These are phyloP conservation scores for Saimiri boliviensis DNA, from an alignment of 2,113 vertebrate species.

Conservation along the genomic window DNA sequence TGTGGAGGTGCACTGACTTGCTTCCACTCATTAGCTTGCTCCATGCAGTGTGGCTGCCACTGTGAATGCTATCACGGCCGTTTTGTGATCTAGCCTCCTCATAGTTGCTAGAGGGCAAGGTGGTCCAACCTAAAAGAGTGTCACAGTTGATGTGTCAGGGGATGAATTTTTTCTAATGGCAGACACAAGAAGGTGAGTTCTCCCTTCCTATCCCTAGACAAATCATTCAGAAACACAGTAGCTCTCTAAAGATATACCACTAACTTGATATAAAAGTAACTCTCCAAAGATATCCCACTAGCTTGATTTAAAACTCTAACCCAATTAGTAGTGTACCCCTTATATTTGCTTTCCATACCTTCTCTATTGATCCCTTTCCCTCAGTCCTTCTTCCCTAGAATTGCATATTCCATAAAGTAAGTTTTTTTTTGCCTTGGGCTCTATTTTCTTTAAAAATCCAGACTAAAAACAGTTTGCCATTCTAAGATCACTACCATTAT, in stretches of 20 bases:
- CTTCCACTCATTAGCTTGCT: not conserved
- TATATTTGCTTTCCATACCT: not conserved
- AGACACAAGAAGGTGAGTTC: not conserved
- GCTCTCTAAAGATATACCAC: not conserved
- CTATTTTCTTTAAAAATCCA: not conserved
- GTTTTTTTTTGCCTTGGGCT: not conserved
- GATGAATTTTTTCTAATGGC: not conserved
- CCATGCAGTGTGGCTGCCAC: not conserved
- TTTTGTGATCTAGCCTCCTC: not conserved
- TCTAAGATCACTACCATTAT: not conserved
- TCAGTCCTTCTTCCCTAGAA: not conserved
- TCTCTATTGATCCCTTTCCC: not conserved
- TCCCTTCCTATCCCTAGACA: not conserved
- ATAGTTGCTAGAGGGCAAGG: not conserved
- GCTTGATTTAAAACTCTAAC: not conserved
- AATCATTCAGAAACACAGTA: not conserved
- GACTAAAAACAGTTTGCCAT: not conserved
- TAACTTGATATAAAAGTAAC: not conserved
- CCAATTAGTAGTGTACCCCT: not conserved
- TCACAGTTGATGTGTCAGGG: not conserved
- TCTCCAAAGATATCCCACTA: not conserved
- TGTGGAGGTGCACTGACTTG: not conserved
- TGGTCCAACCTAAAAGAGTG: not conserved
- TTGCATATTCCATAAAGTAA: not conserved
- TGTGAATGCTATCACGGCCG: not conserved